Percentiles rank a stretch among this genome's conserved stretches.
Evolutionary conservation across 1,140 invertebrate species (phyloP).

Genomic region (Drosophila tani): DNA sequence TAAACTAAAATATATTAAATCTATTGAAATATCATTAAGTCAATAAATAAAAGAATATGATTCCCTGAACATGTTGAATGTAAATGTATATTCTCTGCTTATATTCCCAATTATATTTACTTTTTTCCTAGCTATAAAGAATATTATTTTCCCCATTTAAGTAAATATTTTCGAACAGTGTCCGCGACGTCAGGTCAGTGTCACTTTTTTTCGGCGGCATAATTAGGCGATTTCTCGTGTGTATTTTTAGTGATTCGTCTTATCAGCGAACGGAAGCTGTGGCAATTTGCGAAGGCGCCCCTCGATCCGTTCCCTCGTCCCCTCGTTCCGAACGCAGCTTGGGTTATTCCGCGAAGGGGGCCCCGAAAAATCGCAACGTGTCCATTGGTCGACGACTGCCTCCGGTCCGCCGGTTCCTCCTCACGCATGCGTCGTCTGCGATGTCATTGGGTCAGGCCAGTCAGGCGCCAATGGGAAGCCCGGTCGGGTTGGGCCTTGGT

Average conservation of each 20-base stretch:
- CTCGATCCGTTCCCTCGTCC: constrained; percentile 3
- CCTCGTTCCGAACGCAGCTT: neutral
- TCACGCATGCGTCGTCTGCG: constrained; percentile 47
- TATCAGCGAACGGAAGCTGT: constrained; percentile 49
- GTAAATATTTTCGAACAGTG: constrained; percentile 8
- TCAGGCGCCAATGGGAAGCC: constrained; percentile 43
- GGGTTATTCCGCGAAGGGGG: constrained; percentile 6
- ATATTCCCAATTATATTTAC: neutral
- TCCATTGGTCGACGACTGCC: constrained; percentile 57
- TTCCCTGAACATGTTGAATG: no score
- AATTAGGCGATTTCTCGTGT: constrained; percentile 2
- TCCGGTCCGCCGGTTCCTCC: constrained; percentile 27
- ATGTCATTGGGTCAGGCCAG: constrained; percentile 48
- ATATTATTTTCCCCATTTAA: neutral
- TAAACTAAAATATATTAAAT: no score
- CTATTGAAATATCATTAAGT: no score
- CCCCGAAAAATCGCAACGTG: constrained; percentile 49
- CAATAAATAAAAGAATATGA: neutral
- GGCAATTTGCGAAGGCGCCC: constrained; percentile 22
- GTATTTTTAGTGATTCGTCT: constrained; percentile 28
- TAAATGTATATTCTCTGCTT: neutral
- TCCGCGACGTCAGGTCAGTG: constrained; percentile 10
- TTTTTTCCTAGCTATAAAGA: neutral
- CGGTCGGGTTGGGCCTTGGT: neutral
- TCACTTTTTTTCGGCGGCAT: neutral